Conservation (phyloP, 2,113 vertebrate genomes). For the Scytalopus superciliaris region DNA sequence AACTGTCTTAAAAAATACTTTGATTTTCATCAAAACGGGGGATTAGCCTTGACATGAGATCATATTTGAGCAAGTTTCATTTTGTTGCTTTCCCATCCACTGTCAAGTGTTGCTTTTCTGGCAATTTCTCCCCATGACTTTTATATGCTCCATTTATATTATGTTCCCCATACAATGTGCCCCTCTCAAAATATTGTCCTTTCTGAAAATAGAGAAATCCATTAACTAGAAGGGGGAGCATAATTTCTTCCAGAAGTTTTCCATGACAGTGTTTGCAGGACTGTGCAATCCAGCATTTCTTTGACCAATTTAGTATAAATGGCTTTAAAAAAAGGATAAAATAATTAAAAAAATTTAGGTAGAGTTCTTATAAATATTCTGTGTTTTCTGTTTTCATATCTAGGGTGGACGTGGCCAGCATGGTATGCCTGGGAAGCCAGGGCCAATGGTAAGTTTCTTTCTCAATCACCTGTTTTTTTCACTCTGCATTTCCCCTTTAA, state of each 20-base stretch:
- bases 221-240: background rate
- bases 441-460: conserved; percentile 74
- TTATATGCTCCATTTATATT: background rate
- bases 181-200: background rate
- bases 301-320: background rate
- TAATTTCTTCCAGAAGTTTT: background rate
- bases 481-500: background rate
- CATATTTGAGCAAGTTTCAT: background rate
- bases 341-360: background rate
- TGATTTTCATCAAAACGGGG: background rate
- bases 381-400: background rate
- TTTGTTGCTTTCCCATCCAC: background rate
- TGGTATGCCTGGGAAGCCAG: conserved; percentile 89
- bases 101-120: background rate
- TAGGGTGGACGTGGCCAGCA: conserved; percentile 88
- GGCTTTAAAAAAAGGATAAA: background rate
- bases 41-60: background rate
- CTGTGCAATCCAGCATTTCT: background rate
- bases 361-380: background rate
- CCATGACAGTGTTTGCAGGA: background rate
- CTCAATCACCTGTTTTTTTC: background rate
- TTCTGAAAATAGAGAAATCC: background rate
- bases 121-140: background rate
- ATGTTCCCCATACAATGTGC: background rate
- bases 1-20: background rate